These are phyloP conservation scores for Heliconius erato DNA, from an alignment of 2,888 invertebrate genomes.

Conservation along the genomic window DNA sequence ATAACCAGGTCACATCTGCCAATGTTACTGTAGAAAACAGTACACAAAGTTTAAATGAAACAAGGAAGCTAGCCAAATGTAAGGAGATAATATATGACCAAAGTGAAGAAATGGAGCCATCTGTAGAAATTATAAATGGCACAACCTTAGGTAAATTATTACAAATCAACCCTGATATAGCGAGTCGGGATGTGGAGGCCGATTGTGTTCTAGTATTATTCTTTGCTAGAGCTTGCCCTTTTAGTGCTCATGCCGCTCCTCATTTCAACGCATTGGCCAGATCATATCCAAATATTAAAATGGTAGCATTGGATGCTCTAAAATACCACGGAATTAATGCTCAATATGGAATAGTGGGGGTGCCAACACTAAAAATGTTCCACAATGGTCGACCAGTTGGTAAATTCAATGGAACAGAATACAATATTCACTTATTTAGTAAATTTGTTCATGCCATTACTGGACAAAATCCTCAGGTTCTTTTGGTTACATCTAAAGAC, in stretches of 20 bases:
- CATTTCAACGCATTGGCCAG: constrained; percentile 95
- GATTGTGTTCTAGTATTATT: constrained; percentile 93
- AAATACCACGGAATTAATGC: constrained; percentile 94
- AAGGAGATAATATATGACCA: constrained; percentile 73
- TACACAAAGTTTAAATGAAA: constrained; percentile 73
- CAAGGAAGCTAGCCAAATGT: constrained; percentile 78
- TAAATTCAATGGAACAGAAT: constrained; percentile 93
- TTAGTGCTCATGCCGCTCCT: constrained; percentile 95
- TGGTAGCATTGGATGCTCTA: constrained; percentile 96
- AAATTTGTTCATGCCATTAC: constrained; percentile 92
- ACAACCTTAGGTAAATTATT: constrained; percentile 89
- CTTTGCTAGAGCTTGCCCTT: constrained; percentile 95
- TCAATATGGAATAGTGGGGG: constrained; percentile 95
- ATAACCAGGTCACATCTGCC: constrained; percentile 78
- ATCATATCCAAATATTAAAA: constrained; percentile 93
- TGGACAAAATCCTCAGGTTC: constrained; percentile 87
- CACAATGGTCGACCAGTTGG: constrained; percentile 95
- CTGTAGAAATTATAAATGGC: constrained; percentile 89
- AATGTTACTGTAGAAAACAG: constrained; percentile 76
- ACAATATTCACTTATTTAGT: constrained; percentile 91
- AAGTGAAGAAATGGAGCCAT: constrained; percentile 69
- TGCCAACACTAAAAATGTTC: constrained; percentile 95
- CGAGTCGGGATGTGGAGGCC: constrained; percentile 87
- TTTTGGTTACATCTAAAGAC: constrained; percentile 90
- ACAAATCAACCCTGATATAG: constrained; percentile 87